Evolutionary conservation across 2,888 invertebrate species (phyloP).

Genomic region (Drosophila lutescens): DNA sequence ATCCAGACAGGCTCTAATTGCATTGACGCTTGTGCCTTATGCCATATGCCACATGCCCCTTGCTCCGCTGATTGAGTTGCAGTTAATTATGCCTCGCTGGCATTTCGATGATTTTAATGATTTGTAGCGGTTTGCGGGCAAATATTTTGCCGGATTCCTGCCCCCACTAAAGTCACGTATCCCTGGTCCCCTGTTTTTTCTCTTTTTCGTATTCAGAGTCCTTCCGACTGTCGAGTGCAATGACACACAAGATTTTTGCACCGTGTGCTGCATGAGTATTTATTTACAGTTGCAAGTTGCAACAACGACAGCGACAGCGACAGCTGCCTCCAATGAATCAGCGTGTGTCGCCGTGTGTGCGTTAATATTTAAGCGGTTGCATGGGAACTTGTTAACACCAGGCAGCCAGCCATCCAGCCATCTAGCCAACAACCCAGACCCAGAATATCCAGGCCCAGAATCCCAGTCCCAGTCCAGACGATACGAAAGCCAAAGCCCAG

Average conservation of each 20-base stretch:
- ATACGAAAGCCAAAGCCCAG: conserved; percentile 16
- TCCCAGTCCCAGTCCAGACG: conserved; percentile 10
- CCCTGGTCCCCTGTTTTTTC: too few relatives aligned
- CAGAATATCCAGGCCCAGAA: conserved; percentile 19
- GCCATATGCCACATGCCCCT: conserved; percentile 14
- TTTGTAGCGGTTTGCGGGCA: conserved; percentile 67
- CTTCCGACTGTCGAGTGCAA: conserved; percentile 64
- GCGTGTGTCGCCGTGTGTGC: conserved; percentile 53
- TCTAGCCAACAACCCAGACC: conserved; percentile 25
- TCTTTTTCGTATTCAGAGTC: conserved; percentile 3
- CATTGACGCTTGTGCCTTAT: conserved; percentile 70
- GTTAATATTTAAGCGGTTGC: conserved; percentile 81
- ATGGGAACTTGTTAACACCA: conserved; percentile 82
- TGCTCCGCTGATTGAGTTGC: conserved; percentile 66
- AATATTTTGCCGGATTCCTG: conserved; percentile 55
- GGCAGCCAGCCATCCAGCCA: conserved; percentile 42
- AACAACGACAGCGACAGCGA: conserved; percentile 62
- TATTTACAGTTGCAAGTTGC: conserved; percentile 80
- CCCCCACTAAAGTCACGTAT: conserved; percentile 35
- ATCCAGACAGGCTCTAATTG: conserved; percentile 62
- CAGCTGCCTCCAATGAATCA: conserved; percentile 51
- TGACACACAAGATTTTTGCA: conserved; percentile 76
- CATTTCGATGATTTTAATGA: conserved; percentile 75
- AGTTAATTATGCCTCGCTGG: conserved; percentile 73
- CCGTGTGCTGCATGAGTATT: conserved; percentile 77